Conservation (phyloP, 2,113 vertebrate species). For the Oreotrochilus melanogaster region DNA sequence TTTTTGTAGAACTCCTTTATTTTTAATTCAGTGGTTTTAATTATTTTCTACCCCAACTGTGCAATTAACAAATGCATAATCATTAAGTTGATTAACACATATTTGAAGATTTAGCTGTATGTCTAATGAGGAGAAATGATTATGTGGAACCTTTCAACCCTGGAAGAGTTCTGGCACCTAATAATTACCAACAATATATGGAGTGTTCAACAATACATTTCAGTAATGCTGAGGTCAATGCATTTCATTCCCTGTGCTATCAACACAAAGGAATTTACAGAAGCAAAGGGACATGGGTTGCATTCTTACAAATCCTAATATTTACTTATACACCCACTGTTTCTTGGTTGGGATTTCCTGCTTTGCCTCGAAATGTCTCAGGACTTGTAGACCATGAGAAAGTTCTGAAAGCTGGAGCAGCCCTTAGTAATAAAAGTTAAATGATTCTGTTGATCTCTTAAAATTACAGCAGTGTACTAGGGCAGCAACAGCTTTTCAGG, state of each 20-base stretch:
- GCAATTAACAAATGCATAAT: constrained; percentile 73
- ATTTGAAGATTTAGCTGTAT: constrained; percentile 69
- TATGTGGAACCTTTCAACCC: constrained; percentile 62
- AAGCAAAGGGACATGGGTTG: not conserved
- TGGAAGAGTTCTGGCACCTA: constrained; percentile 64
- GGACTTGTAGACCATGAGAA: not conserved
- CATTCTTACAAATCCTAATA: not conserved
- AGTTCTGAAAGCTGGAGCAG: not conserved
- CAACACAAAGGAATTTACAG: constrained; percentile 27
- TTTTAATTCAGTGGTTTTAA: constrained; percentile 65
- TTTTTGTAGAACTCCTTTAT: constrained; percentile 53
- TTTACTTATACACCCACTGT: not conserved
- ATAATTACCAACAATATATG: constrained; percentile 48
- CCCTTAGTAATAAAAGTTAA: not conserved
- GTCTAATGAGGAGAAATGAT: constrained; percentile 65
- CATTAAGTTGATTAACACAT: constrained; percentile 70
- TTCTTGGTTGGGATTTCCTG: constrained; percentile 9
- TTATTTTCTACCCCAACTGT: constrained; percentile 65
- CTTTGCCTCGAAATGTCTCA: not conserved
- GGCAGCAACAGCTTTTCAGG: not conserved
- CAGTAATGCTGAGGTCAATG: constrained; percentile 28
- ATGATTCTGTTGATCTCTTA: not conserved
- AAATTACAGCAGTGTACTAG: not conserved
- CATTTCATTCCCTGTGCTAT: constrained; percentile 17
- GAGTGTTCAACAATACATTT: constrained; percentile 46